Base-by-base conservation (phyloP, 64 coral and sea anemone species). In the Acropora yongei region DNA sequence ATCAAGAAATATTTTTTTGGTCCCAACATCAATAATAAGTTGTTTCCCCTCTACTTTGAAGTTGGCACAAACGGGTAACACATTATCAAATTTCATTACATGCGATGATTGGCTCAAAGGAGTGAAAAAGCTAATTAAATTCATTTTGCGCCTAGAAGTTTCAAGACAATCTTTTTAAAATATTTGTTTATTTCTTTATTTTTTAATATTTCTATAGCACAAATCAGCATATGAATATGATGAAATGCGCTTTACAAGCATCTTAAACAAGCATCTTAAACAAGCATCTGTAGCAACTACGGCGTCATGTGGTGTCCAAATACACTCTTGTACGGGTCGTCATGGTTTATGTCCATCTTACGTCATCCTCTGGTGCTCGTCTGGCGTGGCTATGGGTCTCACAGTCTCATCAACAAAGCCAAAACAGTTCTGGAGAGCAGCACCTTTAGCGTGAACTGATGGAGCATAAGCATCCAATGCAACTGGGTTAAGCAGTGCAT, bases 1-100 rank as follows among this genome's bases (percentile, higher is more conserved):
- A 9, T 9, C 51, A 55, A 55, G 9, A 55, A 55, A 55, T 55
- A 55, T 55, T 55, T 55, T 9, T 55, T 55, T 55, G 51, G 9
- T 55, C 51, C 51, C 51, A 55, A 55, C 51, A 55, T 55, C 9
- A 55, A 55, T 55, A 55, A 55, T 55, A 9, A 55, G 4, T 55
- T 9, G 51, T 55, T 55, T 55, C 9, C 51, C 51, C 51, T 55
- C 51, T 55, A 55, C 51, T 9, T 55, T 55, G 51, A 55, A 55
- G 51, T 55, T 9, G 51, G 51, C 51, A 55, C 51, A 55, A 55
- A 55, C 51, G 51, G 51, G 4, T 68, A n/a, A 68, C 66, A 68
- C 66, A n/a, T 68, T 68, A 68, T 68, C 66, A n/a, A 68, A 68
- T 68, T 68, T 68, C 66, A 17, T 68, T 68, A 68, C 18, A 68